Evolutionary conservation across 2,797 vertebrate genomes (phyloP).

Genomic region (Premnoplex brunnescens): DNA sequence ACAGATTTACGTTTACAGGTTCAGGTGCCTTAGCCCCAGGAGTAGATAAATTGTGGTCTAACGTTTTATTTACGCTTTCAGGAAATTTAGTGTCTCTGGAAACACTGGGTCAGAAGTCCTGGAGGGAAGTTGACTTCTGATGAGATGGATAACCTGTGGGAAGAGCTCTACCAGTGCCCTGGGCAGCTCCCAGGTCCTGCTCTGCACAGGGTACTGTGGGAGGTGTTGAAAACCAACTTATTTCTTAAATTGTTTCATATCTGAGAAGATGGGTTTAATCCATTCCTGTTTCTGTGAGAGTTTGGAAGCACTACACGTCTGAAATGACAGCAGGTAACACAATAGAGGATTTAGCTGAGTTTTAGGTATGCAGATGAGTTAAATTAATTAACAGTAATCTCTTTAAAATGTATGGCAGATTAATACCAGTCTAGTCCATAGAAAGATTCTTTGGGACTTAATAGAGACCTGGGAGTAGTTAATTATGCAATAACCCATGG

Average conservation of each 20-base stretch:
- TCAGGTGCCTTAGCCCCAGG: neutral
- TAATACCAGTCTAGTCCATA: neutral
- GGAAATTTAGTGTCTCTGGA: conserved; percentile 7
- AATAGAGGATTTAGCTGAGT: conserved; percentile 39
- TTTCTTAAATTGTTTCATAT: conserved; percentile 34
- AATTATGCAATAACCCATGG: conserved; percentile 9
- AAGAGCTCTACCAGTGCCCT: neutral
- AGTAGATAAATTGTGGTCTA: conserved; percentile 32
- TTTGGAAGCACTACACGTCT: neutral
- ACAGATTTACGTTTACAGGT: neutral
- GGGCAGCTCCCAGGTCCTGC: rapidly evolving
- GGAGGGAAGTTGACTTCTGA: neutral
- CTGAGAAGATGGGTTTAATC: conserved; percentile 23
- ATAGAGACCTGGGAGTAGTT: conserved; percentile 20
- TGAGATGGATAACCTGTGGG: neutral
- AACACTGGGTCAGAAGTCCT: neutral
- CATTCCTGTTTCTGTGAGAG: conserved; percentile 12
- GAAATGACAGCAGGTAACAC: conserved; percentile 53
- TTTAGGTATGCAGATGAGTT: conserved; percentile 51
- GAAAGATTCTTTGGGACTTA: conserved; percentile 27
- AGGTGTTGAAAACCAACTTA: neutral
- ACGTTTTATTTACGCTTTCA: neutral
- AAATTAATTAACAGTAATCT: conserved; percentile 69
- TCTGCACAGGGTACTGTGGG: neutral
- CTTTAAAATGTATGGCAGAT: conserved; percentile 43